Evolutionary conservation across 2,888 invertebrate species (phyloP), one percentile per base, ranked within the genome.

Genomic region (Hirtodrosophila duncani): DNA sequence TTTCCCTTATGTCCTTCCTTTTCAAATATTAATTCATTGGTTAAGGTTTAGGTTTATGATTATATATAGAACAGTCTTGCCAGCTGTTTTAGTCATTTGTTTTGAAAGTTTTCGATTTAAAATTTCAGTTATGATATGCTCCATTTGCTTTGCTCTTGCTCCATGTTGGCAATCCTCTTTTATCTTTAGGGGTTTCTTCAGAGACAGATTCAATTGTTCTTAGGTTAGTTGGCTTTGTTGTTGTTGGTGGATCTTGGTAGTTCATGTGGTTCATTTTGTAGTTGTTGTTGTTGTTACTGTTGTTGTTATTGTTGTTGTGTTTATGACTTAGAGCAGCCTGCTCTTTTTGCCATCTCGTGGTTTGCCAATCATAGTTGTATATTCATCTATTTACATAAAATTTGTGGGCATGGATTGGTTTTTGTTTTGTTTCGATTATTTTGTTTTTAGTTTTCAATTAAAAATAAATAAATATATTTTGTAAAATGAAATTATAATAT

Each of bases 301-400:
- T 29, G 39, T 52, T 42, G 46, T 61, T 55, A 38, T 36, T 50
- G 31, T 42, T 41, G 34, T 48, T 36, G 48, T 23, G 29, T 33
- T 58, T 64, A 53, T 46, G 74, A 75, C 83, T 84, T 85, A 87
- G 75, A 87, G 87, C 72, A 87, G 84, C 72, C 87, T 83, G 69
- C 86, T 86, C 85, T 86, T 87, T 84, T 87, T 87, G 65, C 87
- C 85, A 69, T 86, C 84, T 50, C 86, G 83, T 63, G 85, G 81
- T 82, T 87, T 87, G 83, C 87, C 87, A 85, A 87, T 86, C 85
- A 87, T 85, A 64, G 87, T 83, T 63, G 86, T 85, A 80, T 85
- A 87, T 74, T 87, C 87, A 85, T 87, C 87, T 87, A 85, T 83
- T 84, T 83, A 82, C 69, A 79, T 62, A 69, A 69, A 55, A 81